Conservation (phyloP, 2,113 vertebrate genomes). For the Uropsilus gracilis region DNA sequence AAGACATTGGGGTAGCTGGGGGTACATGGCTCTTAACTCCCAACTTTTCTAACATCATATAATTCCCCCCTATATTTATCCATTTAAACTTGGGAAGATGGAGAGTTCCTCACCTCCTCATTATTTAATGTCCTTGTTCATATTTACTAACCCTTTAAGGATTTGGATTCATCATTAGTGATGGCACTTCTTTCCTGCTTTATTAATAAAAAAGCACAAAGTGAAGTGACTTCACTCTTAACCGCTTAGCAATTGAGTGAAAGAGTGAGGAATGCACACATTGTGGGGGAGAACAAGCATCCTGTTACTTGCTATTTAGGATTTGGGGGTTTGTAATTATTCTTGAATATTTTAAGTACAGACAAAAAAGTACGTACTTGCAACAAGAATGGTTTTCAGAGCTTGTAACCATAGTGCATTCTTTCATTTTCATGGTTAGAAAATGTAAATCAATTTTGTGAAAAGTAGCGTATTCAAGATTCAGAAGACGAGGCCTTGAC, state of each 20-base stretch:
- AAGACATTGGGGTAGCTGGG: not conserved
- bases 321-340: not conserved
- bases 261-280: not conserved
- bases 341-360: constrained; percentile 17
- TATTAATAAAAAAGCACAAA: not conserved
- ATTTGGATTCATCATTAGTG: not conserved
- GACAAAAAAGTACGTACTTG: not conserved
- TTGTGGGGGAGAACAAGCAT: not conserved
- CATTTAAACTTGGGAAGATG: not conserved
- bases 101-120: not conserved
- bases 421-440: not conserved
- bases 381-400: not conserved
- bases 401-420: not conserved
- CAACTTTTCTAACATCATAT: not conserved
- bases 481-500: not conserved
- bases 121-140: not conserved
- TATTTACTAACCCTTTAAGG: not conserved
- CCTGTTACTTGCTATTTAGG: not conserved
- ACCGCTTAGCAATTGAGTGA: too few relatives aligned
- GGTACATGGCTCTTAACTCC: not conserved
- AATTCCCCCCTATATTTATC: not conserved
- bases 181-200: not conserved
- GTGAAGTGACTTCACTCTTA: not conserved
- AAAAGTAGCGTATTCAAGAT: not conserved
- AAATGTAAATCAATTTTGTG: not conserved